Conservation (phyloP, 2,797 vertebrate genomes). For the Rhinoraja longicauda region DNA sequence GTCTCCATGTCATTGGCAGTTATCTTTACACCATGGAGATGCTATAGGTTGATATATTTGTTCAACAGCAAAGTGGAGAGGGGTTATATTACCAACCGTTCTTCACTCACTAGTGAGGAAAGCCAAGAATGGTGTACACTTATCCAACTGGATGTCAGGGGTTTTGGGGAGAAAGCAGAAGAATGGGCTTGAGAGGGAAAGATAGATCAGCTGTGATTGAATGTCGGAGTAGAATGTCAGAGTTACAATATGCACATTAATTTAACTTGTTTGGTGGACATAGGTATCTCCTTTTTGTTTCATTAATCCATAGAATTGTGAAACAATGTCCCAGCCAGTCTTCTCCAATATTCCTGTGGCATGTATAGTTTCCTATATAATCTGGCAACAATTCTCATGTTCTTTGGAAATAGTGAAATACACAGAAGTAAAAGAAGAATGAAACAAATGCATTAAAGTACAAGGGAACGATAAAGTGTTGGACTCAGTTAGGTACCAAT, state of each 20-base stretch:
- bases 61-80: neutral
- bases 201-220: neutral
- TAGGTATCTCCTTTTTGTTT: too few species aligned
- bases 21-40: neutral
- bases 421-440: neutral
- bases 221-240: neutral
- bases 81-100: neutral
- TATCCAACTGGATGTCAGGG: too few species aligned
- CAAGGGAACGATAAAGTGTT: neutral
- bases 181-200: neutral
- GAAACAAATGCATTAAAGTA: neutral
- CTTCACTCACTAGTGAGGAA: neutral
- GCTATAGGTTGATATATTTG: neutral
- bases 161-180: too few species aligned
- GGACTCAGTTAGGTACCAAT: neutral
- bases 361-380: too few species aligned
- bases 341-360: too few species aligned
- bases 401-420: neutral
- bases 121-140: neutral
- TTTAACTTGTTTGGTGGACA: too few species aligned
- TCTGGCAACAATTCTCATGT: neutral
- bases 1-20: neutral
- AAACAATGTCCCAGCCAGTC: too few species aligned
- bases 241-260: too few species aligned
- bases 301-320: too few species aligned